Percentiles rank a stretch among this genome's conserved stretches.
phyloP scores from a whole-genome alignment of 2,797 vertebrate genomes.

The Helarctos malayanus region DNA sequence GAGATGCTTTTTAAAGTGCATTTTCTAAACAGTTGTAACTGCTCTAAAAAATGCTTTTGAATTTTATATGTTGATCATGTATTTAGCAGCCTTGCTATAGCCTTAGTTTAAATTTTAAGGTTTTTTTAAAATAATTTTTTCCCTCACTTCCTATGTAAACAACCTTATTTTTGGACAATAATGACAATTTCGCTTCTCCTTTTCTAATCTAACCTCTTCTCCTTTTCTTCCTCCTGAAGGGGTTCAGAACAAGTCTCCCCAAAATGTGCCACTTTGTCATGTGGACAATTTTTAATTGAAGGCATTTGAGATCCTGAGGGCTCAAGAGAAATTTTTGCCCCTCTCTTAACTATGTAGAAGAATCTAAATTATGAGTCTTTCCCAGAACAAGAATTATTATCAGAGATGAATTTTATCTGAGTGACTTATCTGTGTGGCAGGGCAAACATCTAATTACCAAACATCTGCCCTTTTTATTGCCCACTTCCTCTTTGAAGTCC shows the following conservation, averaged over 20 bases:
- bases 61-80: neutral
- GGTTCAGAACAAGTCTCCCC: neutral
- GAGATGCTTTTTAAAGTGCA: neutral
- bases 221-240: neutral
- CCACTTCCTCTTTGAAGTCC: neutral
- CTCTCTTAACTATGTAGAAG: neutral
- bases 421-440: neutral
- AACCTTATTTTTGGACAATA: neutral
- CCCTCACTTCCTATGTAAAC: neutral
- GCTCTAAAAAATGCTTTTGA: neutral
- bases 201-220: neutral
- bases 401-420: neutral
- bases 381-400: neutral
- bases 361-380: neutral
- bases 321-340: neutral
- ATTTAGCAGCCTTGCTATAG: neutral
- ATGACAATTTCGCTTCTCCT: neutral
- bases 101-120: neutral
- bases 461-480: neutral
- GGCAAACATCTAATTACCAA: neutral
- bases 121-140: neutral
- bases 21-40: slow-evolving; percentile 21
- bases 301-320: neutral
- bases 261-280: neutral
- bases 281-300: neutral